These are phyloP conservation scores for Dryocosmus kuriphilus DNA, from an alignment of 2,888 invertebrate genomes.

Conservation along the genomic window DNA sequence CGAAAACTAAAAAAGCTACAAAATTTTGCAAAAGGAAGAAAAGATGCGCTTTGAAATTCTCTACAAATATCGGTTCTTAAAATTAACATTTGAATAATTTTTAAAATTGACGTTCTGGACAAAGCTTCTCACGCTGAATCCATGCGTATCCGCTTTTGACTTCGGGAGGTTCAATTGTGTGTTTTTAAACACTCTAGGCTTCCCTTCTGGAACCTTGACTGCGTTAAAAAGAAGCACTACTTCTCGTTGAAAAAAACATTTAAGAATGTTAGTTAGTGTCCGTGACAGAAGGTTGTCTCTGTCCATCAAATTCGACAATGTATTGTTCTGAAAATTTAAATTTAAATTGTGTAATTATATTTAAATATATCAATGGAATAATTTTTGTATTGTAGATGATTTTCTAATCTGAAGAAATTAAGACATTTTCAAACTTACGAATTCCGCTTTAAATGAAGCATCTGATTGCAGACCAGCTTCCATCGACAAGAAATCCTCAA, in stretches of 20 bases:
- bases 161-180: too few relatives aligned
- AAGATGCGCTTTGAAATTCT: too few relatives aligned
- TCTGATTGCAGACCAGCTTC: neutral
- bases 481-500: neutral
- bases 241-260: neutral
- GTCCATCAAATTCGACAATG: neutral
- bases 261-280: neutral
- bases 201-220: neutral
- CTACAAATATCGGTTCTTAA: too few relatives aligned
- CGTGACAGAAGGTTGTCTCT: neutral
- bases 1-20: too few relatives aligned
- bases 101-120: too few relatives aligned
- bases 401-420: neutral
- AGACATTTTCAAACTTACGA: neutral
- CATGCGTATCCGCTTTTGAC: too few relatives aligned
- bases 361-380: neutral
- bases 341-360: neutral
- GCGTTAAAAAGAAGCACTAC: constrained; percentile 1
- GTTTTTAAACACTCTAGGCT: constrained; percentile 1
- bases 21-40: too few relatives aligned
- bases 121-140: too few relatives aligned
- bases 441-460: constrained; percentile 10
- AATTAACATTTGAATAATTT: too few relatives aligned
- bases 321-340: constrained; percentile 7
- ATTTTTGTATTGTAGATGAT: neutral